Evolutionary conservation across 2,113 vertebrate species (phyloP).

Genomic region (Anhinga anhinga): DNA sequence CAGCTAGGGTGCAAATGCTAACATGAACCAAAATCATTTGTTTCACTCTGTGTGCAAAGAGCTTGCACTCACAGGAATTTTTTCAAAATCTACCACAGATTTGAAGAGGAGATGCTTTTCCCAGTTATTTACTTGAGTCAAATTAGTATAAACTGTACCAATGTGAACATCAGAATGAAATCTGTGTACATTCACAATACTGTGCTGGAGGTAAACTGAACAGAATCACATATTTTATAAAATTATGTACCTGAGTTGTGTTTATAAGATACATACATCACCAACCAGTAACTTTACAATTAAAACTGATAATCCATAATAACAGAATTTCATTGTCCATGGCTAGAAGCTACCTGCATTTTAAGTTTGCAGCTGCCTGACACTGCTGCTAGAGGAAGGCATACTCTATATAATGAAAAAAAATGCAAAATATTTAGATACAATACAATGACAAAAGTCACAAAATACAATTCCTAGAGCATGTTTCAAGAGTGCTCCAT

Average conservation of each 20-base stretch:
- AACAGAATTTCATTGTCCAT: background rate
- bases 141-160: background rate
- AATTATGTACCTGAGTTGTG: background rate
- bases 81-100: background rate
- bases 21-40: background rate
- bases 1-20: background rate
- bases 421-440: background rate
- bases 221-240: background rate
- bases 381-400: background rate
- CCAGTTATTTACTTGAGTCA: background rate
- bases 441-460: background rate
- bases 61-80: background rate
- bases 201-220: background rate
- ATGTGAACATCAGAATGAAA: background rate
- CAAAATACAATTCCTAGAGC: background rate
- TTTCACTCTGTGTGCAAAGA: background rate
- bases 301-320: background rate
- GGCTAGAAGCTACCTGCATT: background rate
- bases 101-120: background rate
- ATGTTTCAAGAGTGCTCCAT: background rate
- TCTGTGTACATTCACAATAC: background rate
- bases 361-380: background rate
- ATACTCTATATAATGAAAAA: background rate
- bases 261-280: background rate
- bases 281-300: background rate